phyloP scores from a whole-genome alignment of 2,113 vertebrate species.

The Mesembrinibis cayennensis region DNA sequence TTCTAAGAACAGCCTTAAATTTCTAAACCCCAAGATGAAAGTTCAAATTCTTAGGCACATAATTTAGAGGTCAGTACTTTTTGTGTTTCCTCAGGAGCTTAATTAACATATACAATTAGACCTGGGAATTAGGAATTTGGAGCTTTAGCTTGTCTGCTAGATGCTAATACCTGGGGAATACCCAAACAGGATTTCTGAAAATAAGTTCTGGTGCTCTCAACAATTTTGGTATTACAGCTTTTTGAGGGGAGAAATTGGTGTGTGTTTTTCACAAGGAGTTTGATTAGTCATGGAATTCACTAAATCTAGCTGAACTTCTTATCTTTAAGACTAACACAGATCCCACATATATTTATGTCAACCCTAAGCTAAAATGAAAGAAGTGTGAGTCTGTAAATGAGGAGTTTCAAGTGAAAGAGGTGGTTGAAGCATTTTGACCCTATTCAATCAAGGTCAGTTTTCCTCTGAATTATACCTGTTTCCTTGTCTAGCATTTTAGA shows the following conservation, averaged over 20 bases:
- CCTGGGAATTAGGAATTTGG: neutral
- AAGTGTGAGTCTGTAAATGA: neutral
- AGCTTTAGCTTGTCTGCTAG: neutral
- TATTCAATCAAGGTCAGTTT: neutral
- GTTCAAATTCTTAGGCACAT: neutral
- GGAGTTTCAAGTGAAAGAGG: neutral
- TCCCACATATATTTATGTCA: neutral
- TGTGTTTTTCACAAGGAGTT: neutral
- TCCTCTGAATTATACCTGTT: constrained; percentile 24
- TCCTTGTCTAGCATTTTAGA: neutral
- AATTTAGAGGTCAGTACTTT: neutral
- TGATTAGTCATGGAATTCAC: neutral
- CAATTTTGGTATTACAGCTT: neutral
- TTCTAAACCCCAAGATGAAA: neutral
- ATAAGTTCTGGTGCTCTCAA: neutral
- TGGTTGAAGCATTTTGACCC: constrained; percentile 27
- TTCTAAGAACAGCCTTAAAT: neutral
- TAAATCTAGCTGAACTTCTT: neutral
- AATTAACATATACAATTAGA: neutral
- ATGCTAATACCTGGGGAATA: neutral
- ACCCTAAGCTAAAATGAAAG: neutral
- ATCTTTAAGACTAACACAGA: neutral
- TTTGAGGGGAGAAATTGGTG: neutral
- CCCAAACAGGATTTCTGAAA: neutral
- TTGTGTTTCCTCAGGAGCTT: neutral